phyloP scores from a whole-genome alignment of 1,140 invertebrate species.

The Parapsyche elsis region DNA sequence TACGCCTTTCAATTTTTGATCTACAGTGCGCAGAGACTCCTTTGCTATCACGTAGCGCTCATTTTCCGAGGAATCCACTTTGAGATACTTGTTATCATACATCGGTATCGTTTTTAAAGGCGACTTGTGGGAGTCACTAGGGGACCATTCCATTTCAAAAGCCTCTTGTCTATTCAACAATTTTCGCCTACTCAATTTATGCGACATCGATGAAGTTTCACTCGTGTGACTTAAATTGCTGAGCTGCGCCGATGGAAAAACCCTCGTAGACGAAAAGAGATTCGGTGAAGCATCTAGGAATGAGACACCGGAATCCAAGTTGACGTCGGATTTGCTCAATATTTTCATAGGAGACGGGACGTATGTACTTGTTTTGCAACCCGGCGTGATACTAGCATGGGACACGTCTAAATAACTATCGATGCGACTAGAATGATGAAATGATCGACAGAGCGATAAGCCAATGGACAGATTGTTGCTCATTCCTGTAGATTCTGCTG shows the following conservation, averaged over 20 bases:
- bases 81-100: too few species aligned
- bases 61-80: too few species aligned
- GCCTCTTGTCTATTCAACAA: background rate
- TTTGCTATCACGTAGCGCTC: too few species aligned
- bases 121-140: background rate
- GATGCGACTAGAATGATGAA: background rate
- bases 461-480: conserved; percentile 13
- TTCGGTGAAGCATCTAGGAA: background rate
- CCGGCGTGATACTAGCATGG: background rate
- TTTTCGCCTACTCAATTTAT: background rate
- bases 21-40: too few species aligned
- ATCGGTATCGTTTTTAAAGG: background rate
- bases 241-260: background rate
- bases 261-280: background rate
- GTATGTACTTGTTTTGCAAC: too few species aligned
- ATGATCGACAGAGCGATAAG: conserved; percentile 1
- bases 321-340: background rate
- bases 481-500: conserved; percentile 35
- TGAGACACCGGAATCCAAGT: background rate
- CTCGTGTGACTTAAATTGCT: background rate
- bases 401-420: background rate
- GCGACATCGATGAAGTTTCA: background rate
- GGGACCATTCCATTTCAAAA: conserved; percentile 24
- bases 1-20: too few species aligned
- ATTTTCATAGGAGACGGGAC: background rate